Evolutionary conservation across 2,888 invertebrate genomes (phyloP), one percentile per base, ranked within the genome.

Genomic region (Limnephilus rhombicus): DNA sequence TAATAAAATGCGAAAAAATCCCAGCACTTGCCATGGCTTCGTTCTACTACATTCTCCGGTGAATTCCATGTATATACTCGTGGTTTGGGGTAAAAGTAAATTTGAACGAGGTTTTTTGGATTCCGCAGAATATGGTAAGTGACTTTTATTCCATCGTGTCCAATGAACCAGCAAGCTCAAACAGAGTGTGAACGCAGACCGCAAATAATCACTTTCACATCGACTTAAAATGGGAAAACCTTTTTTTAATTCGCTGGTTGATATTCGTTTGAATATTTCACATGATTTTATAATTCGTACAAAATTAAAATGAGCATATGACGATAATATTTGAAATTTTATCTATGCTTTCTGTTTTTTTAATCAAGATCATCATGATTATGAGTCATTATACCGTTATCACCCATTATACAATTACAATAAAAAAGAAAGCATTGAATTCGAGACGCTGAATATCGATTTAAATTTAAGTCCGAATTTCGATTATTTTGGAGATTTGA

Each of bases 131-230:
- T 41, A 29, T 45, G 29, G 29, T 41, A 89, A 80, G 88, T 90
- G 49, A 68, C 83, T 85, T 53, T 53, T 37, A 82, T 83, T 89
- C 88, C 80, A 89, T 24, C 88, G 4, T 85, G 91, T 37, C 86
- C 92, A 85, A 37, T 91, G 90, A 53, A 89, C 91, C 93, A 89
- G 82, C 37, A 45, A 88, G 53, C 85, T 80, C 89, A 93, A 93
- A 91, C 92, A 91, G 93, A 93, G 91, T 93, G 92, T 92, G 92
- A 93, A 93, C 88, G 90, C 90, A 93, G 92, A 93, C 93, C 91
- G 92, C 91, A 92, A 93, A 92, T 93, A 85, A 93, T 92, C 93
- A 93, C 93, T 93, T 93, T 93, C 92, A 92, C 93, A 92, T 85
- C 89, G 82, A 92, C 87, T 92, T 86, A 89, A 89, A 53, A 92